Conservation (phyloP, 2,888 invertebrate species). For the Eulithis prunata region DNA sequence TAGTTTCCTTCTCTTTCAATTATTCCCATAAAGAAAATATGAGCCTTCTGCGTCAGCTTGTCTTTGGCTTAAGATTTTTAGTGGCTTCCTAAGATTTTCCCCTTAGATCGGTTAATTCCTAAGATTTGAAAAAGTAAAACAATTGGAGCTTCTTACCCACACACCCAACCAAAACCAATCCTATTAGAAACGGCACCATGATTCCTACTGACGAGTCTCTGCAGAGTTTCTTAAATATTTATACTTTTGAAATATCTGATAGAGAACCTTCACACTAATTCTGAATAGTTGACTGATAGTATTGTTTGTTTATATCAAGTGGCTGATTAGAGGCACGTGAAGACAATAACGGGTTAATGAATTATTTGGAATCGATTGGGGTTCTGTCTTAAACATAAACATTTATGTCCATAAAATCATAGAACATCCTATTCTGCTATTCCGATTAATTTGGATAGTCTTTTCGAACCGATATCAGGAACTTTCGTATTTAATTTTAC, state of each 20-base stretch:
- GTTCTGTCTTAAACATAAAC: slow-evolving; percentile 12
- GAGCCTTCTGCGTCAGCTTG: no score
- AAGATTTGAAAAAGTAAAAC: no score
- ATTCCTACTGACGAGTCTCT: slow-evolving; percentile 35
- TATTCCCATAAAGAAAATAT: no score
- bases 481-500: no score
- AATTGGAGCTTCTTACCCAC: slow-evolving; percentile 36
- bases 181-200: slow-evolving; percentile 39
- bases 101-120: no score
- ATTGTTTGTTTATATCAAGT: slow-evolving; percentile 37
- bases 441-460: no score
- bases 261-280: slow-evolving; percentile 71
- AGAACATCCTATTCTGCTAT: no score
- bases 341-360: slow-evolving; percentile 23
- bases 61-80: no score
- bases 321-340: slow-evolving; percentile 38
- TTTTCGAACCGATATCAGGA: no score
- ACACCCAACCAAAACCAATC: slow-evolving; percentile 39
- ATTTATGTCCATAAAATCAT: no score
- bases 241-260: slow-evolving; percentile 60
- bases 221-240: slow-evolving; percentile 32
- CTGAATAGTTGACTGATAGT: slow-evolving; percentile 60
- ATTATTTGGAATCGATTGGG: slow-evolving; percentile 14
- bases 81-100: no score
- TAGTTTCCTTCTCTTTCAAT: no score